A percentile compares a stretch with the other conserved stretches of the same genome.
These are phyloP conservation scores for Trachymyrmex septentrionalis DNA, from an alignment of 1,140 invertebrate species.

Conservation along the genomic window DNA sequence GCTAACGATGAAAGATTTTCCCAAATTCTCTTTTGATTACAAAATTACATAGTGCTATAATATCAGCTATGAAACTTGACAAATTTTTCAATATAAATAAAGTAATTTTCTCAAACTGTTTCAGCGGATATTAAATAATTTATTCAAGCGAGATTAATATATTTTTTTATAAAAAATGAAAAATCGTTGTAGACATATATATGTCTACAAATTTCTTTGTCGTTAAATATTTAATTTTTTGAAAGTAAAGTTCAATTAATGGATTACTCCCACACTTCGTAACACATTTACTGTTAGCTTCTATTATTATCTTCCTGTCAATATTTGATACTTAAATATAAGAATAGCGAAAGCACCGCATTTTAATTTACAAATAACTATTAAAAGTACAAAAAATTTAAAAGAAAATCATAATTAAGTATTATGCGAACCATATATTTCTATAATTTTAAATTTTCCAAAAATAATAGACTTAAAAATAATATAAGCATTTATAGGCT, in stretches of 20 bases:
- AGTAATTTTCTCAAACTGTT: background rate
- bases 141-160: background rate
- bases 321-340: conserved; percentile 1
- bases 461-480: background rate
- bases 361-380: background rate
- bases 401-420: background rate
- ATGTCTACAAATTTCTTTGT: background rate
- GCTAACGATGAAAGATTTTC: background rate
- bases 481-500: background rate
- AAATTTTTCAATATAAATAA: conserved; percentile 4
- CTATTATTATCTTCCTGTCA: background rate
- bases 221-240: background rate
- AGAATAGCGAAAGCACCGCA: background rate
- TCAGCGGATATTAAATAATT: background rate
- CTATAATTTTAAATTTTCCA: background rate
- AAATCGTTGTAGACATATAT: background rate
- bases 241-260: background rate
- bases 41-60: background rate
- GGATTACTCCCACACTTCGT: background rate
- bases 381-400: background rate
- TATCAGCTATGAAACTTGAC: background rate
- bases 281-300: background rate
- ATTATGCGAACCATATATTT: background rate
- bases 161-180: background rate
- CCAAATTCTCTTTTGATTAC: background rate